Evolutionary conservation across 2,888 invertebrate species (phyloP), one percentile per base, ranked within the genome.

Genomic region (Chouioia cunea): DNA sequence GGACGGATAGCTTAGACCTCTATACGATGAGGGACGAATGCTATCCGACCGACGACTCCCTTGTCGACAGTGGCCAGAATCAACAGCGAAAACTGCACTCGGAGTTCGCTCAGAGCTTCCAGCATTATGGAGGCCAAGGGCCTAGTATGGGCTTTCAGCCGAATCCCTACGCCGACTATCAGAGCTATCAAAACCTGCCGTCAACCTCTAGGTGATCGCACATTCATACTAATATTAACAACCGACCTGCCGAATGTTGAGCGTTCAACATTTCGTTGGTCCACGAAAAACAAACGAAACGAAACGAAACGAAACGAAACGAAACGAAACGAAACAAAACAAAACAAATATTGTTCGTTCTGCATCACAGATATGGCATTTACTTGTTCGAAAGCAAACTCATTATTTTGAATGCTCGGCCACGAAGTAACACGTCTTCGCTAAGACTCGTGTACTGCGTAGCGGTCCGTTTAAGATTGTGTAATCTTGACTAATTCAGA

Each of bases 11-110:
- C 50, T 81, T 90, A 52, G 90, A 90, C 79, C 85, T 90, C 60
- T 90, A 90, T 77, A 87, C 89, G 3, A 89, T 90, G 77, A 85
- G 89, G 60, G 90, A 90, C 77, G 90, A 90, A 75, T 89, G 89
- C 77, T 90, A 89, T 81, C 81, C 86, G 1, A 88, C 87, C 73
- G 87, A 89, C 71, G 89, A 88, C 73, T 87, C 68, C 63, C 62
- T 87, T 73, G 87, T 82, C 50, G 87, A 87, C n/a, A 79, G 76
- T 47, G 62, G 83, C 71, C 87, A 83, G 74, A 77, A 82, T 23
- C 84, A 82, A 59, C 84, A 65, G 43, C 23, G 84, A 65, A 88
- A 87, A 74, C 87, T 87, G 74, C 87, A 87, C 66, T 79, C 81
- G 4, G 84, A 84, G 56, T 85, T 85, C 70, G 79, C 77, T 62